Base-by-base conservation (phyloP, 2,113 vertebrate genomes). In the Indri indri region DNA sequence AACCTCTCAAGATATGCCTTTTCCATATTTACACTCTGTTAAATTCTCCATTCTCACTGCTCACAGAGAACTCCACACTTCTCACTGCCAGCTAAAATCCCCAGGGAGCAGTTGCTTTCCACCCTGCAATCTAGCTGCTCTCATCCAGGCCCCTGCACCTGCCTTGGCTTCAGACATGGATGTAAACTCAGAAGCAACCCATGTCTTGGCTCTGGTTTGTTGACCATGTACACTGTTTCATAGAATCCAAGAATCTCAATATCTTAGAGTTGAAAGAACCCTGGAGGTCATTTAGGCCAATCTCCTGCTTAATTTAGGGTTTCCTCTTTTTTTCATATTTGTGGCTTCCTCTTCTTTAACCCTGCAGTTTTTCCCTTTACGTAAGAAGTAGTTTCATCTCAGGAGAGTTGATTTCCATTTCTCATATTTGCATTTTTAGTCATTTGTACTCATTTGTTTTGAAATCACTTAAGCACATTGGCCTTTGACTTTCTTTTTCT, bases 401-500 rank as follows among this genome's bases (percentile, higher is more conserved):
- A 88, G 81, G 59, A 91, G 27, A 80, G 14, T 57, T 52, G 27
- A 94, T 47, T 61, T 94, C 5, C 25, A 40, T 87, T 76, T 92
- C 76, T 59, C 52, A 45, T 83, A 66, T 88, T 97, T 92, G 34
- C 95, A 34, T 85, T 93, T 93, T 95, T 91, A 84, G 90, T 84
- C 47, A 91, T 61, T 79, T 79, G 30, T 45, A 52, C 17, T 32
- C 50, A 63, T 65, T 63, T 94, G 32, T 63, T 87, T 94, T 88
- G 22, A 76, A 88, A 66, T 94, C 65, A 14, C 54, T 76, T 61
- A 42, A 68, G 45, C 18, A 88, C 54, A 50, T 11, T 63, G 47
- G 50, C n/a, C 40, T 95, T 68, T 74, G 79, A 57, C 65, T 81
- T 94, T 88, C n/a, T 76, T 85, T 91, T 95, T 92, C 84, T 88